Base-by-base conservation (phyloP, 2,113 vertebrate genomes). In the Istiophorus platypterus region DNA sequence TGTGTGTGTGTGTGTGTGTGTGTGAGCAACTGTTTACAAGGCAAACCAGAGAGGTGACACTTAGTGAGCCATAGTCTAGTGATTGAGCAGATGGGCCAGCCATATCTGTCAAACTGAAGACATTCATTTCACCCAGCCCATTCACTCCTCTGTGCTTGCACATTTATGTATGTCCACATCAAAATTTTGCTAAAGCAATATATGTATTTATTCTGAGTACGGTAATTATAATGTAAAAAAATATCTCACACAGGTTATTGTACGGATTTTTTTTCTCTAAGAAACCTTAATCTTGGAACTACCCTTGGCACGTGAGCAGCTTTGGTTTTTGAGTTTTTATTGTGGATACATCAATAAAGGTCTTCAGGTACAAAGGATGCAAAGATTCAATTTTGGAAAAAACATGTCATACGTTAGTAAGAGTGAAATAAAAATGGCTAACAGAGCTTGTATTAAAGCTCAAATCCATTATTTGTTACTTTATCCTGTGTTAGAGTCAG, bases 81-180 rank as follows among this genome's bases (percentile, higher is more conserved):
- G 75, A 77, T 42, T 13, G 49, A 81, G 85, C 72, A 90, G 89
- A 85, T 73, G 84, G 77, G 34, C 69, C 72, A 37, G 70, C 17
- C 72, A 75, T 74, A 64, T 37, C 81, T 63, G 66, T 89, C 70
- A 80, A 70, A 80, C 39, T 58, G 29, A 74, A 63, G 67, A 59
- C 29, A 9, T 34, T 56, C 47, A 41, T 54, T 37, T 41, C 62
- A 42, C 15, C 42, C 41, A 31, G 37, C 65, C 62, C 34, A 41
- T 65, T 63, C 58, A 49, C 62, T 67, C 37, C 45, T 49, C 58
- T 26, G 51, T 47, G 39, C 64, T 10, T 31, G 20, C 2, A 18
- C 47, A 59, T 56, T 10, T n/a, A 45, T 34, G 31, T 12, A 20
- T 9, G 31, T 9, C 15, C 26, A 22, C 31, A 41, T 22, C 31